A percentile compares a stretch with the other conserved stretches of the same genome.
These are phyloP conservation scores for Pocillopora verrucosa DNA, from an alignment of 64 coral and sea anemone genomes.

Conservation along the genomic window DNA sequence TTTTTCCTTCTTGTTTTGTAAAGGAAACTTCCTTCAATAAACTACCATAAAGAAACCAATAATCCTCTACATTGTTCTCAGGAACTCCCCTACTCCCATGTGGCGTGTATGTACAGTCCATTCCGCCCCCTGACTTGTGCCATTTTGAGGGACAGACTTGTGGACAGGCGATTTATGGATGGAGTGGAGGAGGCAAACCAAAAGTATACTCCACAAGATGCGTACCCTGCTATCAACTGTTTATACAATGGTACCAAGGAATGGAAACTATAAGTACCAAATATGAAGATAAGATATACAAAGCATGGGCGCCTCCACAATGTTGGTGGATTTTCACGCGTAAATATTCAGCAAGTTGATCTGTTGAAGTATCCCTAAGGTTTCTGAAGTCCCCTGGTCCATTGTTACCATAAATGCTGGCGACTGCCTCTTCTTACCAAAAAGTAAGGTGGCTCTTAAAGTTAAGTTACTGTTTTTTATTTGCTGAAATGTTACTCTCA, in stretches of 20 bases:
- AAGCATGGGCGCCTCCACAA: conserved; percentile 91
- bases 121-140: conserved; percentile 83
- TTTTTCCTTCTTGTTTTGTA: background rate
- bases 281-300: conserved; percentile 95
- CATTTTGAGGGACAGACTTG: conserved; percentile 64
- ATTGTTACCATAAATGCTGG: conserved; percentile 88
- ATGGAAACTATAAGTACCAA: conserved; percentile 99
- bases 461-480: too few relatives aligned
- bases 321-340: conserved; percentile 82
- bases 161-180: conserved; percentile 96
- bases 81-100: conserved; percentile 86
- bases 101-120: conserved; percentile 77
- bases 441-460: conserved; percentile 60
- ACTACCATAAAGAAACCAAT: conserved; percentile 37
- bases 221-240: conserved; percentile 97
- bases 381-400: conserved; percentile 83
- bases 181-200: conserved; percentile 88
- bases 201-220: conserved; percentile 93
- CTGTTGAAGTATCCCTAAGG: conserved; percentile 79
- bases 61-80: conserved; percentile 92
- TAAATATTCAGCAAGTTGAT: conserved; percentile 77
- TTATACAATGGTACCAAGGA: conserved; percentile 94
- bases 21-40: conserved; percentile 69
- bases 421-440: conserved; percentile 92
- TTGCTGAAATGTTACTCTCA: too few relatives aligned